Evolutionary conservation across 2,113 vertebrate genomes (phyloP).

Genomic region (Desmodus rotundus): DNA sequence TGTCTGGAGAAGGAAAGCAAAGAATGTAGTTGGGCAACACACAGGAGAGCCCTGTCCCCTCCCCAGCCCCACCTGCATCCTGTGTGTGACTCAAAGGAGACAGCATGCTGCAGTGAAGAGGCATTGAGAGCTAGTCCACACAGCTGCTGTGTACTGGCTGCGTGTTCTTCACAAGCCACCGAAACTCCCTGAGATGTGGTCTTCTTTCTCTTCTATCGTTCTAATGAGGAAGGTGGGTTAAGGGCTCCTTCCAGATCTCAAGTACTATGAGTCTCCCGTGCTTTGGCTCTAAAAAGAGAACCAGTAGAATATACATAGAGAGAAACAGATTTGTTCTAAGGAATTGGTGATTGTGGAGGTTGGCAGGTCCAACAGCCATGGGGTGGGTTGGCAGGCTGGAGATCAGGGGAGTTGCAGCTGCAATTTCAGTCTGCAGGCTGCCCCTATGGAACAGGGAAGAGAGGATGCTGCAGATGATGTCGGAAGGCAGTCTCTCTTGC

Average conservation of each 20-base stretch:
- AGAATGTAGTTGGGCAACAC: background rate
- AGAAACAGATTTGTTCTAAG: background rate
- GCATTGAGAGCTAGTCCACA: background rate
- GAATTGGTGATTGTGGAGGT: background rate
- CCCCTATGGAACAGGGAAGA: background rate
- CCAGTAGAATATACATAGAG: background rate
- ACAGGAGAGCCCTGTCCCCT: background rate
- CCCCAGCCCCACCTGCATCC: background rate
- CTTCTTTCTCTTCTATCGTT: background rate
- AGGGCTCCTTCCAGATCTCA: background rate
- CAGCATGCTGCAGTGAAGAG: rapidly evolving
- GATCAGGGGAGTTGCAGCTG: background rate
- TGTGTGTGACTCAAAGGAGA: background rate
- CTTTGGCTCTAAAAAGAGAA: background rate
- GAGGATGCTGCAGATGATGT: background rate
- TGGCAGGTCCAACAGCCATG: background rate
- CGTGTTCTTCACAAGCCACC: background rate
- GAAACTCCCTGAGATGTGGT: background rate
- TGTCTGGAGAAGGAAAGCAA: slow-evolving; percentile 19
- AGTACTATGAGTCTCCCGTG: background rate
- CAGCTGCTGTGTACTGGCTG: background rate
- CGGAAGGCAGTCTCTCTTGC: background rate
- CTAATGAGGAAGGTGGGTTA: background rate
- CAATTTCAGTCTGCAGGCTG: background rate
- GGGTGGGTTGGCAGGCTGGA: background rate